These are phyloP conservation scores for Eristalis tenax DNA, from an alignment of 2,888 invertebrate species.

Conservation along the genomic window DNA sequence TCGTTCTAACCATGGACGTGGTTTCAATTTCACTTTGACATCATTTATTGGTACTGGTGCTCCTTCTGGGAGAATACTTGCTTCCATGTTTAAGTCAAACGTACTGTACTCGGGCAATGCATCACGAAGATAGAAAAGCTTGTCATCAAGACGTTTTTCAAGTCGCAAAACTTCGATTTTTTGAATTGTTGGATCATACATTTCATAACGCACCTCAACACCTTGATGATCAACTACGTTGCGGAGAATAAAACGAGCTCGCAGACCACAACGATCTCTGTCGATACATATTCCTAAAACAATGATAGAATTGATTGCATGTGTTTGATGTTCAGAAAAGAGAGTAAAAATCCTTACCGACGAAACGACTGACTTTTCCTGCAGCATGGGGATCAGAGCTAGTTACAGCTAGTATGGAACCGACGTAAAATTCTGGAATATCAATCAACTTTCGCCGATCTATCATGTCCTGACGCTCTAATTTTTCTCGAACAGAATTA, in stretches of 20 bases:
- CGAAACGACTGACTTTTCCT: slow-evolving; percentile 89
- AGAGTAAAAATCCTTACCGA: slow-evolving; percentile 73
- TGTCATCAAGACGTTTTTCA: slow-evolving; percentile 95
- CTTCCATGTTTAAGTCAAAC: slow-evolving; percentile 95
- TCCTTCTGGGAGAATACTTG: slow-evolving; percentile 89
- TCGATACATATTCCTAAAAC: slow-evolving; percentile 92
- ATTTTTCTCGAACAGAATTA: slow-evolving; percentile 90
- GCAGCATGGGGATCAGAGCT: slow-evolving; percentile 92
- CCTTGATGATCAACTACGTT: slow-evolving; percentile 96
- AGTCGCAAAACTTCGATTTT: slow-evolving; percentile 94
- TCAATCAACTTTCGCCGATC: slow-evolving; percentile 87
- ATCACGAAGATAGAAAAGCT: slow-evolving; percentile 93
- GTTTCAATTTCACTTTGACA: slow-evolving; percentile 87
- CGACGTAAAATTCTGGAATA: slow-evolving; percentile 99
- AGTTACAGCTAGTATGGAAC: slow-evolving; percentile 93
- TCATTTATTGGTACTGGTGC: slow-evolving; percentile 90
- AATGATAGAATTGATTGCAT: neutral
- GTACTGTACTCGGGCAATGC: slow-evolving; percentile 95
- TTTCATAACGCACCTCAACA: slow-evolving; percentile 84
- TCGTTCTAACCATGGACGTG: slow-evolving; percentile 93
- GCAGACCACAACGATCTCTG: slow-evolving; percentile 90
- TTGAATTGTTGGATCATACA: slow-evolving; percentile 96
- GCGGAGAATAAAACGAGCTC: slow-evolving; percentile 92
- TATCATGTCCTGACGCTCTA: slow-evolving; percentile 97
- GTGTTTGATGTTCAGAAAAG: neutral